Evolutionary conservation across 2,113 vertebrate species (phyloP), one percentile per base, ranked within the genome.

Genomic region (Tychaedon coryphoeus): DNA sequence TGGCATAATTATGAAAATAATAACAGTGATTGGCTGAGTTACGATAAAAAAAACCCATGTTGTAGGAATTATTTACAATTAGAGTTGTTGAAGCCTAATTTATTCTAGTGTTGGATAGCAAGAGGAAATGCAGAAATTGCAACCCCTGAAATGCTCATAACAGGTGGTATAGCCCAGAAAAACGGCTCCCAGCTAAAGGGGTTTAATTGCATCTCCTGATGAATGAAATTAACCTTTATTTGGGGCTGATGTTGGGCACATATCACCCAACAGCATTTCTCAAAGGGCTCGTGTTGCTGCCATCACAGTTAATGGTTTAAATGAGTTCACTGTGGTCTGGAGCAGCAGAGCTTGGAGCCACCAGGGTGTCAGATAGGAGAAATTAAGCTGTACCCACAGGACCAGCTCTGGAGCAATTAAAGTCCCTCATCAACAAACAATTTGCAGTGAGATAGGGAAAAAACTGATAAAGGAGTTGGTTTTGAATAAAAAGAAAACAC

Each of bases 1-100:
- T 45, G 51, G 75, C 92, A 92, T 93, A 94, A 87, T 96, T 93
- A 94, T 88, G 82, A 88, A 96, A 96, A 96, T 93, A 97, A 95
- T 74, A 95, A 74, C 69, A 92, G 56, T 73, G 69, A 75, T 72
- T 90, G 94, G 79, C 80, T 2, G 0, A 91, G 57, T 48, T 36
- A 78, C 1, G 22, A 70, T 48, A 45, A 85, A 81, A 65, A 65
- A 73, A 81, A 17, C 5, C 3, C 17, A 17, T 2, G 34, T 43
- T 91, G 36, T 47, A 72, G 69, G 48, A 92, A 90, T 91, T 88
- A 86, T 66, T 95, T 95, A 92, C 6, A 0, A 90, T 67, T 92
- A 70, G 45, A 48, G 72, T 66, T 88, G 64, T 83, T 95, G 50
- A 43, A 60, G 26, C 20, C 28, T 92, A 84, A 92, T 91, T 95